phyloP scores from a whole-genome alignment of 1,140 invertebrate genomes.

The Sipha flava region DNA sequence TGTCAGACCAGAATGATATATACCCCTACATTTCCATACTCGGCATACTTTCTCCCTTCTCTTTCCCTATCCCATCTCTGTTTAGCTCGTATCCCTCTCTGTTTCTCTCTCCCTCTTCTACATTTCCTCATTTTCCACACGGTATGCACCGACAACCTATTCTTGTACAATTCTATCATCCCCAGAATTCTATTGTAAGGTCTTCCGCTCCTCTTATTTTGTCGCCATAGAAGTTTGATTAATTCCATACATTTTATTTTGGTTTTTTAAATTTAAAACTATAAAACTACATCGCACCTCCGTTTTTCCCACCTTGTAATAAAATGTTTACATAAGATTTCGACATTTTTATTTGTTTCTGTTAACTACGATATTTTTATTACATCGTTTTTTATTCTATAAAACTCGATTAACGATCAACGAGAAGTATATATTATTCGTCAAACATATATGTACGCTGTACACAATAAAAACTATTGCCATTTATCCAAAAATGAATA shows the following conservation, averaged over 20 bases:
- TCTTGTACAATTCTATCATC: constrained; percentile 26
- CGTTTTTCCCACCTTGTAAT: no score
- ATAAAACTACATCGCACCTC: background rate
- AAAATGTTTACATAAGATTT: no score
- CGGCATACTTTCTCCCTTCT: constrained; percentile 36
- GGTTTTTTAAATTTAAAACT: background rate
- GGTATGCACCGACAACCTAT: background rate
- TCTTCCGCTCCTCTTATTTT: constrained; percentile 27
- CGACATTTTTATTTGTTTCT: no score
- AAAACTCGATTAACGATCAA: no score
- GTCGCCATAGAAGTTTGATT: constrained; percentile 34
- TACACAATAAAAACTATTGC: no score
- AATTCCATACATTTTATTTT: constrained; percentile 12
- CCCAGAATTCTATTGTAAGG: constrained; percentile 31
- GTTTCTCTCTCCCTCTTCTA: background rate
- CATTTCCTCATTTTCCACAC: constrained; percentile 30
- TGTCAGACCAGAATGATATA: constrained; percentile 40
- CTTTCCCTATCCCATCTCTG: background rate
- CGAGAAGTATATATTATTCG: no score
- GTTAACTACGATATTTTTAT: no score
- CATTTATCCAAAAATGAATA: no score
- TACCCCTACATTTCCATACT: constrained; percentile 38
- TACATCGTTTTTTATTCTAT: no score
- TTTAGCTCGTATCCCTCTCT: background rate
- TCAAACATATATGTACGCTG: no score